Percentiles rank a stretch among this genome's conserved stretches.
Evolutionary conservation across 2,113 vertebrate genomes (phyloP).

Genomic region (Ictalurus furcatus): DNA sequence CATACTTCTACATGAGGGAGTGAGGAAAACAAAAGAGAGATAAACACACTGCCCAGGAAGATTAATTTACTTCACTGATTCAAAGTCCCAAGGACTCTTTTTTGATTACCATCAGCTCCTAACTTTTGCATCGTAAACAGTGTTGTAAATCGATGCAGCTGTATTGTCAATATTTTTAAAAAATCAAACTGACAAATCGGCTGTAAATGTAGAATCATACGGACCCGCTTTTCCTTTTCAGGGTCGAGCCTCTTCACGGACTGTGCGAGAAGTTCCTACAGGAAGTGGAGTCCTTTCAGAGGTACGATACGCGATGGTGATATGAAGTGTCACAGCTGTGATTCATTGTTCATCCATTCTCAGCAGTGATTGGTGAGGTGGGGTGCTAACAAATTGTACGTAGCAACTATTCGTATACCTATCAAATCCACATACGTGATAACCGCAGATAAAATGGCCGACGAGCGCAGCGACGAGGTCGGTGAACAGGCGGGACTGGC

Average conservation of each 20-base stretch:
- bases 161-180: not conserved
- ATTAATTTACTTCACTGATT: not conserved
- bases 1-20: not conserved
- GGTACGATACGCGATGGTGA: constrained; percentile 66
- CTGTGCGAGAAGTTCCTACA: constrained; percentile 92
- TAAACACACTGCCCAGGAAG: not conserved
- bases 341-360: not conserved
- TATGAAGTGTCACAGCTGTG: not conserved
- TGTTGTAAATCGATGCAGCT: not conserved
- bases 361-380: not conserved
- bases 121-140: not conserved
- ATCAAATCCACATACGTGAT: not conserved
- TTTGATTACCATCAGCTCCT: not conserved
- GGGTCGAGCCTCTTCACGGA: constrained; percentile 83
- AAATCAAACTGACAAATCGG: not conserved
- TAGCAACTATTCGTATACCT: not conserved
- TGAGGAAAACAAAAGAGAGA: not conserved
- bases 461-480: not conserved
- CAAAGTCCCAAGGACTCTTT: not conserved
- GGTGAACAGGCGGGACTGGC: not conserved
- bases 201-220: not conserved
- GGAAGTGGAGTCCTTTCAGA: constrained; percentile 92
- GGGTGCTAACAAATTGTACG: not conserved
- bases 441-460: not conserved
- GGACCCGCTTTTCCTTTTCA: constrained; percentile 57